Evolutionary conservation across 2,113 vertebrate genomes (phyloP), one percentile per base, ranked within the genome.

Genomic region (Bubo bubo): DNA sequence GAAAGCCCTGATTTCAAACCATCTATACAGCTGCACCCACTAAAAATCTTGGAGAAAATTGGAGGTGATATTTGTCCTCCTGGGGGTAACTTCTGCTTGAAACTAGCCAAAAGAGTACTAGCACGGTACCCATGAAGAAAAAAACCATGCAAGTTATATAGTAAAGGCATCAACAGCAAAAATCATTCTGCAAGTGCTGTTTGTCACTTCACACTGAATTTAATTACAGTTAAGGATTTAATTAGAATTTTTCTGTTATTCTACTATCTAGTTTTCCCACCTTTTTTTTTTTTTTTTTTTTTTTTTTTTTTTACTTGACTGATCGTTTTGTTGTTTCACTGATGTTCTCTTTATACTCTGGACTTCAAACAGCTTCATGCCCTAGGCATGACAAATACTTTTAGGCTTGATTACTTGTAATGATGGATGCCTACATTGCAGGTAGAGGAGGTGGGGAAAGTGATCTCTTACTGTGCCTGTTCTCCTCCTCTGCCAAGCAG

Each of bases 311-410:
- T 26, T 7, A 34, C 84, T 95, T 95, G 94, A 96, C 58, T 79
- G 95, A 90, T 95, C 3, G 6, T 95, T 95, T 95, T 85, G 84
- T 91, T 90, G 86, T 87, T 41, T 26, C 32, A 4, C 45, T 70
- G 93, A 87, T 94, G 93, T 91, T 96, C 86, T 95, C 95, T 97
- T 95, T 82, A 76, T 91, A 85, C 71, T 88, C 89, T 88, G 91
- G 50, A 79, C 91, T 94, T 82, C 89, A 82, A 96, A 87, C 91
- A 84, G 86, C 93, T 94, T 79, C 41, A 2, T 79, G 93, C 93
- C 88, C 80, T 27, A 10, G 26, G 84, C 91, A 93, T 93, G 94
- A 96, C 79, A 95, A 96, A 97, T 94, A 87, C 94, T 95, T 93
- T 62, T 21, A 79, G 88, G 58, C 80, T 97, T 89, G 83, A 91